Base-by-base conservation (phyloP, 1,140 invertebrate species). In the Orchesella cincta region DNA sequence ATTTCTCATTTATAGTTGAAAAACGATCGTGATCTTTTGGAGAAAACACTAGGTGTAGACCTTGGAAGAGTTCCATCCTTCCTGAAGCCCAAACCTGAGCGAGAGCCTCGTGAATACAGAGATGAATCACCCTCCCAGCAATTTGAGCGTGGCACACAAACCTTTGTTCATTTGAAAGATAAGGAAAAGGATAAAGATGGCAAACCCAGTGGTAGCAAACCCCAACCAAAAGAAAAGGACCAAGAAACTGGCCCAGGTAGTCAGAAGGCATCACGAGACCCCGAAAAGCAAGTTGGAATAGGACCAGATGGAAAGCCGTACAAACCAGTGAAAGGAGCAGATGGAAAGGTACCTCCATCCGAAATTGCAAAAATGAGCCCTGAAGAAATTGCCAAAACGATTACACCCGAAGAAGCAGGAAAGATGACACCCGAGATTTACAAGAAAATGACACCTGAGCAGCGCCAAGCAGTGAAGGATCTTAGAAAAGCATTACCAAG, bases 81-180 rank as follows among this genome's bases (percentile, higher is more conserved):
- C 23, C 29, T 67, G 62, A 67, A 67, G 23, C 26, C 62, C 5
- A 67, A 67, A 23, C 62, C 2, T 26, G 33, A 31, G 33, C 23
- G 1, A 29, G 62, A 67, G 23, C 28, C 14, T n/a, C 12, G 54
- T 18, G 54, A 57, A 26, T 16, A 8, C 23, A n/a, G n/a, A 20
- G 39, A 46, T 46, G 39, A 20, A 8, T 12, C 8, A 46, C 28
- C 62, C 31, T 67, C 62, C 3, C 8, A 67, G 33, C 62, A 67
- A n/a, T 67, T 67, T 29, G 62, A 67, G 33, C 62, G 62, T 33
- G 62, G 62, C 12, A 67, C 62, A 12, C 62, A 67, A n/a, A 67
- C 62, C 2, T 67, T 67, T n/a, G 62, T 33, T 29, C 39, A 8
- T 46, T 20, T 12, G 39, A 46, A 67, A 67, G 31, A n/a, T n/a